Evolutionary conservation across 2,888 invertebrate genomes (phyloP).

Genomic region (Coelinius sp.): DNA sequence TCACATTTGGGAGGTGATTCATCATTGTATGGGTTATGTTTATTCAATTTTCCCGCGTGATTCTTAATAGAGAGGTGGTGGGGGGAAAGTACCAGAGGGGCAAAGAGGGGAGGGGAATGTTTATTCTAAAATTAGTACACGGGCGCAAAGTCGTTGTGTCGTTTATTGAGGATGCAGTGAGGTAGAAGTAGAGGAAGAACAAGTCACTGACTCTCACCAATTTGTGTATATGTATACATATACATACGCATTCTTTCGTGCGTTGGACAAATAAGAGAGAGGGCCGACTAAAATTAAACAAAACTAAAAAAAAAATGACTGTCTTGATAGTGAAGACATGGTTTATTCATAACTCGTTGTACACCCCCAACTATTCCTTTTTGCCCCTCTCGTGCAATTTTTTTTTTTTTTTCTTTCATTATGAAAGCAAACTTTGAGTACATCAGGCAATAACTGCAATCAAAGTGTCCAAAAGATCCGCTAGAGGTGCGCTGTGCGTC

Average conservation of each 20-base stretch:
- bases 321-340: background rate
- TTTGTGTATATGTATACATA: background rate
- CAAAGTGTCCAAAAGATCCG: no score
- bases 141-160: slow-evolving; percentile 5
- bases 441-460: no score
- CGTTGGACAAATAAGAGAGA: background rate
- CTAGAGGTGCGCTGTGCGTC: no score
- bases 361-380: background rate
- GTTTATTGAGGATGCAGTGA: background rate
- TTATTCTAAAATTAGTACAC: slow-evolving; percentile 16
- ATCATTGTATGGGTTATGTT: background rate
- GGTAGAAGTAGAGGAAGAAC: slow-evolving; percentile 4
- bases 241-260: slow-evolving; percentile 6
- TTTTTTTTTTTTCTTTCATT: no score
- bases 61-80: background rate
- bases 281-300: background rate
- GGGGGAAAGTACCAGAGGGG: background rate
- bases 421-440: no score
- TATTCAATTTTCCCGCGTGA: slow-evolving; percentile 10
- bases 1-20: no score
- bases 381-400: no score
- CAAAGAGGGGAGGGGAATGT: background rate
- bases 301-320: background rate
- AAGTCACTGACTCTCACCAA: slow-evolving; percentile 19
- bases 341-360: slow-evolving; percentile 18